Conservation (phyloP, 1,140 invertebrate species). For the Drosophila equinoxialis region DNA sequence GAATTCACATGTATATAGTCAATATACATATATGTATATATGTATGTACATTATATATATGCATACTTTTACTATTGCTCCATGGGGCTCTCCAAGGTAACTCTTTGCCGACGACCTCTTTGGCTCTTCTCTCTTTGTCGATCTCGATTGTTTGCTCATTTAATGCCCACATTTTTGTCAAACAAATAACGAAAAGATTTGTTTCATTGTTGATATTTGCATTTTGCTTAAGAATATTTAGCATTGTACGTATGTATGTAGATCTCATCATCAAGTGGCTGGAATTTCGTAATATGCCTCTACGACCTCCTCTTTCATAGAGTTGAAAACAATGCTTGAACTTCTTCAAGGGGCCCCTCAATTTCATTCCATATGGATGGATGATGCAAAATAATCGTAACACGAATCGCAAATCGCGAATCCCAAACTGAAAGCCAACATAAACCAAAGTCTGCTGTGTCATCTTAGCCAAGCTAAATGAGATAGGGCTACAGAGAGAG, state of each 20-base stretch:
- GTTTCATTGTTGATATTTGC: constrained; percentile 76
- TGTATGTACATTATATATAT: background rate
- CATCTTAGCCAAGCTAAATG: constrained; percentile 41
- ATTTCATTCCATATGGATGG: constrained; percentile 29
- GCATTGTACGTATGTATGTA: constrained; percentile 6
- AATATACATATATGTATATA: background rate
- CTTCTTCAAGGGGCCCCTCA: constrained; percentile 46
- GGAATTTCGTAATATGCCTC: constrained; percentile 58
- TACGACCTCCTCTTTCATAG: constrained; percentile 38
- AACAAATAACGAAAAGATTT: constrained; percentile 73
- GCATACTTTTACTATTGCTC: constrained; percentile 25
- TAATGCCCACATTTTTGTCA: constrained; percentile 75
- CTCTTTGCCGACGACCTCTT: constrained; percentile 19
- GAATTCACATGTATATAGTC: background rate
- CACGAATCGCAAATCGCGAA: constrained; percentile 33
- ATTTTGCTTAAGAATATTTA: constrained; percentile 57
- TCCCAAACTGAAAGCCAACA: background rate
- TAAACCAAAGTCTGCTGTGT: constrained; percentile 58
- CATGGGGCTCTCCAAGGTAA: constrained; percentile 54
- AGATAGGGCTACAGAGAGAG: constrained; percentile 10
- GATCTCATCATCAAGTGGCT: constrained; percentile 49
- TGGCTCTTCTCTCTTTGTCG: constrained; percentile 9
- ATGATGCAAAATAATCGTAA: constrained; percentile 59
- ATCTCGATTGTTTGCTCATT: constrained; percentile 61
- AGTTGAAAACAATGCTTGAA: constrained; percentile 61